A percentile compares a stretch with the other conserved stretches of the same genome.
Evolutionary conservation across 1,140 invertebrate genomes (phyloP).

Genomic region (Drosophila ogumai): DNA sequence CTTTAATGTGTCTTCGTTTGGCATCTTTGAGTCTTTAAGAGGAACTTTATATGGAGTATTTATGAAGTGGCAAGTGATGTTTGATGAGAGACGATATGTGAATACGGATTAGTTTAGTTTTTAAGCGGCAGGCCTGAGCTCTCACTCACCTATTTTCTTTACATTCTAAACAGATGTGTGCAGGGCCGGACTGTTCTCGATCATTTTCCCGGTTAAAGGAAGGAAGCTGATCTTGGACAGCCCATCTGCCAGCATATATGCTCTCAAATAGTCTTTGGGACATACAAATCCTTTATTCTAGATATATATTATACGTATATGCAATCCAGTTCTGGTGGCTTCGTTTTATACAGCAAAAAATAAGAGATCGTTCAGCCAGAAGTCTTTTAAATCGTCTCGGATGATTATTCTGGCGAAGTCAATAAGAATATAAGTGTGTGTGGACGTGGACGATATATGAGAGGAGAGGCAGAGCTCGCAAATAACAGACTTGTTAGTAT

Average conservation of each 20-base stretch:
- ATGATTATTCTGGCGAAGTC: slow-evolving; percentile 36
- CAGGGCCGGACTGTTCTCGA: slow-evolving; percentile 23
- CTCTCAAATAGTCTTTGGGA: slow-evolving; percentile 31
- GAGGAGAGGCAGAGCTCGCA: not conserved
- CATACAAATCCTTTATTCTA: slow-evolving; percentile 31
- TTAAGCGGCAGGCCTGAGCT: slow-evolving; percentile 17
- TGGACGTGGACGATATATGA: slow-evolving; percentile 33
- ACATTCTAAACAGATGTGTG: slow-evolving; percentile 39
- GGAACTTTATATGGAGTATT: not conserved
- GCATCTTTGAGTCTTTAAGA: not conserved
- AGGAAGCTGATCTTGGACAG: slow-evolving; percentile 22
- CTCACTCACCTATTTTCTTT: slow-evolving; percentile 38
- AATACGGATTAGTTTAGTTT: slow-evolving; percentile 28
- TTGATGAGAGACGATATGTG: slow-evolving; percentile 17
- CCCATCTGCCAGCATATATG: slow-evolving; percentile 31
- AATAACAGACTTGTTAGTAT: not conserved
- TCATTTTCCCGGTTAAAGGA: slow-evolving; percentile 11
- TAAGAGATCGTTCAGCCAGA: slow-evolving; percentile 40
- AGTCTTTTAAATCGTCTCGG: slow-evolving; percentile 42
- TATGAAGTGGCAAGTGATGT: slow-evolving; percentile 14
- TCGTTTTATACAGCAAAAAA: slow-evolving; percentile 41
- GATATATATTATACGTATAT: slow-evolving; percentile 13
- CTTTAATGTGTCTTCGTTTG: not conserved
- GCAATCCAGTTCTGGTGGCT: slow-evolving; percentile 38
- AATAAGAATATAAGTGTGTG: slow-evolving; percentile 40